These are phyloP conservation scores for Aleiodes sp. DNA, from an alignment of 1,140 invertebrate species.

Conservation along the genomic window DNA sequence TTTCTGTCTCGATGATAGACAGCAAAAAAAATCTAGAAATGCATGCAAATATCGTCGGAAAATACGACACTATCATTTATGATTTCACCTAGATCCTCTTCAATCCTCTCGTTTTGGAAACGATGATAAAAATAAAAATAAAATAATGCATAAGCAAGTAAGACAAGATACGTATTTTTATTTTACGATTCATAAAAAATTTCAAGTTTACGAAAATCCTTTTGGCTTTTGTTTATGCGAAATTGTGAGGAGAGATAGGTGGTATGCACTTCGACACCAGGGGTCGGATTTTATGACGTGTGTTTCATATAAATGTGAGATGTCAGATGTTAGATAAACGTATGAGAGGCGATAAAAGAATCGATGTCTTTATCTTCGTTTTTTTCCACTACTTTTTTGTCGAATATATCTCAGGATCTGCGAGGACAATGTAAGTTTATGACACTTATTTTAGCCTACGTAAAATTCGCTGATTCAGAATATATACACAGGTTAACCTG, in stretches of 20 bases:
- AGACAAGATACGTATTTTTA: slow-evolving; percentile 16
- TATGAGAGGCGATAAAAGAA: slow-evolving; percentile 28
- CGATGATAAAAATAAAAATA: background rate
- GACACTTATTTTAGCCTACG: background rate
- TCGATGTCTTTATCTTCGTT: slow-evolving; percentile 3
- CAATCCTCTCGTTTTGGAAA: background rate
- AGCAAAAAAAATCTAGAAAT: too few relatives aligned
- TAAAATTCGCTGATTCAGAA: slow-evolving; percentile 12
- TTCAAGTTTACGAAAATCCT: slow-evolving; percentile 16
- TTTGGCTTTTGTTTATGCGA: slow-evolving; percentile 24
- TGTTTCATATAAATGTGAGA: slow-evolving; percentile 45
- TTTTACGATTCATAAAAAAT: slow-evolving; percentile 7
- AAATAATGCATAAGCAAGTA: background rate
- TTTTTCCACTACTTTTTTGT: slow-evolving; percentile 10
- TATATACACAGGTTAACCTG: too few relatives aligned
- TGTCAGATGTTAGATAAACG: slow-evolving; percentile 37
- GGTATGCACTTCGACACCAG: slow-evolving; percentile 1
- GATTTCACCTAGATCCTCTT: background rate
- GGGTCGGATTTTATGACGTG: slow-evolving; percentile 38
- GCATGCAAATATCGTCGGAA: too few relatives aligned
- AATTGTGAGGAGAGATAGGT: slow-evolving; percentile 23
- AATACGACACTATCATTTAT: too few relatives aligned
- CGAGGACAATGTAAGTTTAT: background rate
- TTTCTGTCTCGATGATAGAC: too few relatives aligned
- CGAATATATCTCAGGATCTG: background rate